These are phyloP conservation scores for Cichladusa arquata DNA, from an alignment of 2,113 vertebrate genomes.

Conservation along the genomic window DNA sequence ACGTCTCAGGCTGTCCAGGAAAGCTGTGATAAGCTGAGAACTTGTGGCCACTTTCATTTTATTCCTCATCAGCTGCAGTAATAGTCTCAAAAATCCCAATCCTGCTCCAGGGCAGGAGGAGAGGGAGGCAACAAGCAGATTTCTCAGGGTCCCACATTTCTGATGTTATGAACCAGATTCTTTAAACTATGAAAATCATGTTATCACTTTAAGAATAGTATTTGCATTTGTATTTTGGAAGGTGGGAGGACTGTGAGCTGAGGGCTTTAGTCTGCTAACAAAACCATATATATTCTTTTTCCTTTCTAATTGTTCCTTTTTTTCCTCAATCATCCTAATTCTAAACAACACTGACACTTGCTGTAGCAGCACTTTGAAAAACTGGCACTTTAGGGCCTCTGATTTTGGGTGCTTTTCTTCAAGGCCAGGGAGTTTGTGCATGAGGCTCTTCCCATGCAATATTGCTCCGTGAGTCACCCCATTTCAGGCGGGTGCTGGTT, in stretches of 20 bases:
- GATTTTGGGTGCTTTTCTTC: neutral
- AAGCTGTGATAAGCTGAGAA: neutral
- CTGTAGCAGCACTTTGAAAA: neutral
- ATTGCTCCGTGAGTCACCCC: constrained; percentile 13
- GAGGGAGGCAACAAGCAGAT: neutral
- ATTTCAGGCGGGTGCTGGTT: neutral
- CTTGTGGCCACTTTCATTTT: neutral
- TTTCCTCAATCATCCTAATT: neutral
- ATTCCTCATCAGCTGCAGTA: neutral
- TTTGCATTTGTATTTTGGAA: neutral
- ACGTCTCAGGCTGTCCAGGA: neutral
- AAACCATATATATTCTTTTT: neutral
- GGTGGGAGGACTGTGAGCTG: neutral
- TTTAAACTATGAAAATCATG: neutral
- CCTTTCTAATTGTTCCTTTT: neutral
- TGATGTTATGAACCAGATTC: neutral
- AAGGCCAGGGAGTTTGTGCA: neutral
- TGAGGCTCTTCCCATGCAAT: neutral
- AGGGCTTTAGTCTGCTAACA: neutral
- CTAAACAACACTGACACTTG: neutral
- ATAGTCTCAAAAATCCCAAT: neutral
- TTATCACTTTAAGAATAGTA: neutral
- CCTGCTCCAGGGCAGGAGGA: neutral
- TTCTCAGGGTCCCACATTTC: neutral
- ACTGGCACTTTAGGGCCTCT: neutral